phyloP scores from a whole-genome alignment of 2,888 invertebrate species.

The Aelia acuminata region DNA sequence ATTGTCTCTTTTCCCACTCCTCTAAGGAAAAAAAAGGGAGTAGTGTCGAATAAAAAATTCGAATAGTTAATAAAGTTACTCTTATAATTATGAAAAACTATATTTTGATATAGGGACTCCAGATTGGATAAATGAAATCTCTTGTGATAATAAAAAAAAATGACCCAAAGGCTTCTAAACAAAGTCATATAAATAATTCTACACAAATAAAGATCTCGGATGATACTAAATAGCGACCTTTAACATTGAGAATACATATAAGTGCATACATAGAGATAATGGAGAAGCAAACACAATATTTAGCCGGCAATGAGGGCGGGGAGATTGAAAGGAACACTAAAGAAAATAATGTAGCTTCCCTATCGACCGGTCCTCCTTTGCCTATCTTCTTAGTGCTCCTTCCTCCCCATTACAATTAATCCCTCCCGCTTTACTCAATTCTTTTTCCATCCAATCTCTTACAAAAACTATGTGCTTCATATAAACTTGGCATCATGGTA shows the following conservation, averaged over 20 bases:
- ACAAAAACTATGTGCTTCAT: background rate
- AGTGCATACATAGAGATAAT: too few species aligned
- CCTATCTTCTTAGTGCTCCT: background rate
- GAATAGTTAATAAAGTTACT: too few species aligned
- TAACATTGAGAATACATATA: too few species aligned
- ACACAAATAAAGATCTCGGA: background rate
- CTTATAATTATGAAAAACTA: too few species aligned
- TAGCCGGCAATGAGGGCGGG: background rate
- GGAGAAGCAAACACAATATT: background rate
- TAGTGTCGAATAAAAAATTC: too few species aligned
- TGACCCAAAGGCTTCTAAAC: too few species aligned
- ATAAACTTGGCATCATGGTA: background rate
- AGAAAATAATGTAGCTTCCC: background rate
- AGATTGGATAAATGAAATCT: too few species aligned
- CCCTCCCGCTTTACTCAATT: background rate
- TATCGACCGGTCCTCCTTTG: background rate
- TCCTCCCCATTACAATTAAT: background rate
- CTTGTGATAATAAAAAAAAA: too few species aligned
- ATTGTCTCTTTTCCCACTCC: too few species aligned
- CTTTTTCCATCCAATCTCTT: background rate
- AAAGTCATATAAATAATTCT: background rate
- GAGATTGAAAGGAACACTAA: background rate
- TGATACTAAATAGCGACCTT: background rate
- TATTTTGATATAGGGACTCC: too few species aligned
- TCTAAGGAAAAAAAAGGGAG: too few species aligned